Base-by-base conservation (phyloP, 2,113 vertebrate species). In the Rhinogobius similis region DNA sequence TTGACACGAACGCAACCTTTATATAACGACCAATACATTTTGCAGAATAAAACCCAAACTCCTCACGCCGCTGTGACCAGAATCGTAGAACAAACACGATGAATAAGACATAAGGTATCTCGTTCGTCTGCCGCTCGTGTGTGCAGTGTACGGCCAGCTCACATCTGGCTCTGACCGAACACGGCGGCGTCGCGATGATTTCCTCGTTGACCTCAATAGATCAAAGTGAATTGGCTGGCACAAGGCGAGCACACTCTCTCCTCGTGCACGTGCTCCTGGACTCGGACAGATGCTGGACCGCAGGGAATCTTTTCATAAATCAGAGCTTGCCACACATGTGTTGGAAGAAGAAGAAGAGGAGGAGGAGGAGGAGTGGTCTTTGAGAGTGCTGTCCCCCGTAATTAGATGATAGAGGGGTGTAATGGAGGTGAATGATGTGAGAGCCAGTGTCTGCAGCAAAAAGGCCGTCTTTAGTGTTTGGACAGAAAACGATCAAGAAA, bases 191-290 rank as follows among this genome's bases (percentile, higher is more conserved):
- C 78, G 73, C 74, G 66, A 82, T 75, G 68, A 78, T 69, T 89
- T 84, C 65, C 66, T 78, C 66, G 65, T 79, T 92, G 87, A 90
- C 89, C 89, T 90, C 83, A 91, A 91, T 90, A 90, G 87, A 91
- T 91, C 89, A 90, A 89, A 91, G 86, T 81, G 76, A 88, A 84
- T 89, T 90, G 62, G 48, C 67, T 82, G 75, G 84, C 77, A 81
- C 12, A 3, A 24, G 74, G 85, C 79, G 75, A 81, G 83, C 69
- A 16, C 69, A 48, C 50, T 44, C 52, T 41, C 68, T 44, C 24
- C 73, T 64, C 56, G n/a, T 50, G 27, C 71, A 44, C 73, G 62
- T 24, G 11, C 44, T 71, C 53, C 41, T 67, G 55, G 43, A 73
- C 77, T 61, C 24, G 70, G 76, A 72, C 76, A 43, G 70, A 58